Percentiles rank a stretch among this genome's conserved stretches.
Evolutionary conservation across 2,797 vertebrate genomes (phyloP).

Genomic region (Rhabdophis nuchalis): DNA sequence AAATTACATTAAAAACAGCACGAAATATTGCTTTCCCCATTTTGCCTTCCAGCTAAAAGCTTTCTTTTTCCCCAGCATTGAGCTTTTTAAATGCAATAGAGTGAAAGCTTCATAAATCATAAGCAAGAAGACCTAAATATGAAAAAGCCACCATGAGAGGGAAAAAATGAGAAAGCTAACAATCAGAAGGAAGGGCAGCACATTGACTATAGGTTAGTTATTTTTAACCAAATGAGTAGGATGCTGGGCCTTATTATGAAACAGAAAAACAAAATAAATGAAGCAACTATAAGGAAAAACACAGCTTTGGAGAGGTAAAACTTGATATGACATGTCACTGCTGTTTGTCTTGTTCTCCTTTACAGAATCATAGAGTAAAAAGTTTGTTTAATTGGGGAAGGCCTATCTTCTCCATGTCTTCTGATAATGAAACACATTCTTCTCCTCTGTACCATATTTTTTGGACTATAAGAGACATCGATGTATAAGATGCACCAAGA

Average conservation of each 20-base stretch:
- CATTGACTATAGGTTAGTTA: background rate
- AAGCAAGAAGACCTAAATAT: constrained; percentile 58
- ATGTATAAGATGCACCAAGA: too few species aligned
- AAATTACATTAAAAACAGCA: constrained; percentile 55
- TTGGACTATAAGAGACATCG: too few species aligned
- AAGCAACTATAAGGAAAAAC: background rate
- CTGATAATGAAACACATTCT: background rate
- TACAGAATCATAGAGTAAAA: background rate
- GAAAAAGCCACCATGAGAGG: constrained; percentile 32
- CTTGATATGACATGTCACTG: background rate
- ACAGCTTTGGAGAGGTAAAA: background rate
- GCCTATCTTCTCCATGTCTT: background rate
- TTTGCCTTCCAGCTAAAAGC: constrained; percentile 56
- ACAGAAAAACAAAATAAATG: background rate
- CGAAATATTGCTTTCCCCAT: constrained; percentile 47
- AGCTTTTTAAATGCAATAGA: constrained; percentile 54
- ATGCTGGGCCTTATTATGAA: constrained; percentile 7
- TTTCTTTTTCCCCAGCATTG: constrained; percentile 58
- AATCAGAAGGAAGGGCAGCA: constrained; percentile 1
- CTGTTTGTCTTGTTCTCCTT: background rate
- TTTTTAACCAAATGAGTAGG: constrained; percentile 8
- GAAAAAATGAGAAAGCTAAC: background rate
- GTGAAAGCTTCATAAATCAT: constrained; percentile 65
- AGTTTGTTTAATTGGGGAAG: background rate
- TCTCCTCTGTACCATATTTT: too few species aligned